Conservation (phyloP, 1,140 invertebrate species). For the Tetragonula clypearis region DNA sequence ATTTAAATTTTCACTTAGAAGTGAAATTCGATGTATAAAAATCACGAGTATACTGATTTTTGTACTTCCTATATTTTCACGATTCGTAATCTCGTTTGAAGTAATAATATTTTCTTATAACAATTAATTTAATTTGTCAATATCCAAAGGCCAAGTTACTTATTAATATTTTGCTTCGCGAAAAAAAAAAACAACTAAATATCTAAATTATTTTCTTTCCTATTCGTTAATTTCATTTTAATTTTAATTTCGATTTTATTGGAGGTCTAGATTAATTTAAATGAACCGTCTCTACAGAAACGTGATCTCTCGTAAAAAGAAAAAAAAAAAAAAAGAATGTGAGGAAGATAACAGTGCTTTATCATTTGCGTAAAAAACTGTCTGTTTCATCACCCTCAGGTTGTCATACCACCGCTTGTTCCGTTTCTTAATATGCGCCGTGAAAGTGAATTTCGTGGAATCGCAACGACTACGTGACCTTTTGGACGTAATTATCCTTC, state of each 20-base stretch:
- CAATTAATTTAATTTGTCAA: too few species aligned
- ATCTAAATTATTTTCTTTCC: not conserved
- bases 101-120: not conserved
- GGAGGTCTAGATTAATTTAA: not conserved
- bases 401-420: not conserved
- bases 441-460: slow-evolving; percentile 49
- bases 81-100: not conserved
- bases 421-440: not conserved
- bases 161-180: not conserved
- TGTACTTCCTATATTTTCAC: not conserved
- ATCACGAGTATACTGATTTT: not conserved
- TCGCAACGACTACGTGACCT: slow-evolving; percentile 3
- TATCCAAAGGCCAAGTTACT: too few species aligned
- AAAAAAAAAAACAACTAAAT: not conserved
- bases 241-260: not conserved
- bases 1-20: too few species aligned
- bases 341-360: not conserved
- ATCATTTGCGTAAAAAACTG: not conserved
- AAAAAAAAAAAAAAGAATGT: not conserved
- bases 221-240: not conserved
- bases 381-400: slow-evolving; percentile 11
- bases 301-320: not conserved
- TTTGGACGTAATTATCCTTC: not conserved
- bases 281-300: not conserved
- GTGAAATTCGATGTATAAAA: too few species aligned